Evolutionary conservation across 2,113 vertebrate genomes (phyloP).

Genomic region (Perca fluviatilis): DNA sequence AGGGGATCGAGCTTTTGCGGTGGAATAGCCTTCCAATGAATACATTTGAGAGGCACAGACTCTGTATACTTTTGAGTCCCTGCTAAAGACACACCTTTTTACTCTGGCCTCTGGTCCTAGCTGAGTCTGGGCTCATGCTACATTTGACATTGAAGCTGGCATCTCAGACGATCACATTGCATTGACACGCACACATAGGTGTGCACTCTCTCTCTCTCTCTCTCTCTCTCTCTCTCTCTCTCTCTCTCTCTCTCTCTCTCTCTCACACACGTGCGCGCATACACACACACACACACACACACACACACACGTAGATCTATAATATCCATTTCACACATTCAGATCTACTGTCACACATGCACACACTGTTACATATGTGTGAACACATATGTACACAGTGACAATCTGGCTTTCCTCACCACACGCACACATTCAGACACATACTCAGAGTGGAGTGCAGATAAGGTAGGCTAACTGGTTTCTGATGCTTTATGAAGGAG

Average conservation of each 20-base stretch:
- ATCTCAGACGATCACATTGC: slow-evolving; percentile 28
- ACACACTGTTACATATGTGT: slow-evolving; percentile 28
- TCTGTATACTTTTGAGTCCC: too few relatives aligned
- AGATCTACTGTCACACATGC: slow-evolving; percentile 17
- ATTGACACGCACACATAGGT: too few relatives aligned
- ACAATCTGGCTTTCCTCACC: neutral
- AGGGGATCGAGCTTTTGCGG: too few relatives aligned
- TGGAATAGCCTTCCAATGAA: too few relatives aligned
- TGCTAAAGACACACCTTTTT: too few relatives aligned
- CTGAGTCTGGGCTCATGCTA: too few relatives aligned
- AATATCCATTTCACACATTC: slow-evolving; percentile 11
- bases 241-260: too few relatives aligned
- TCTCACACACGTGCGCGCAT: too few relatives aligned
- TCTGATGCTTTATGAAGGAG: neutral
- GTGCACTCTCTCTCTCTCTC: too few relatives aligned
- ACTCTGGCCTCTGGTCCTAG: too few relatives aligned
- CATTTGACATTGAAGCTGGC: neutral
- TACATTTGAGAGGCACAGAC: too few relatives aligned
- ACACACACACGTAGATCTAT: neutral
- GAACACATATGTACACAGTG: neutral
- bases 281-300: neutral
- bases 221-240: too few relatives aligned
- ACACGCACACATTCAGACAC: slow-evolving; percentile 13
- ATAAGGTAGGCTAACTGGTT: slow-evolving; percentile 27
- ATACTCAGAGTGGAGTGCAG: slow-evolving; percentile 18